Evolutionary conservation across 30 jellyfish, hydroid and myxozoan species (phyloP).

Genomic region (Catostylus mosaicus): DNA sequence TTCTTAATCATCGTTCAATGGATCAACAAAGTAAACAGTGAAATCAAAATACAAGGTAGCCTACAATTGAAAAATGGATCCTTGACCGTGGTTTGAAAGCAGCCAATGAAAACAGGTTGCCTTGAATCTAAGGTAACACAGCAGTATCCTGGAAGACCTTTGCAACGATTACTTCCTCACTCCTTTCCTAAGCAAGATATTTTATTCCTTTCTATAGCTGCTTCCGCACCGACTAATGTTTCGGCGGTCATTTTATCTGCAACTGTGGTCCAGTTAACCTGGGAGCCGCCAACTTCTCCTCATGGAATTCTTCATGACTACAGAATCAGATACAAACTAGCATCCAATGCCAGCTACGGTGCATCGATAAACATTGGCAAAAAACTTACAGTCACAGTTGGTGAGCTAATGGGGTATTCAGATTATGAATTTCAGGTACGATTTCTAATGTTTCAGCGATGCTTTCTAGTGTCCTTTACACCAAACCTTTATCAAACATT

Average conservation of each 20-base stretch:
- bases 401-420: not conserved
- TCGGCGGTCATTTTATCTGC: slow-evolving; percentile 22
- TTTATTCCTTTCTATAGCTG: slow-evolving; percentile 5
- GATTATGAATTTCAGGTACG: slow-evolving; percentile 37
- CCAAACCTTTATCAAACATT: no score
- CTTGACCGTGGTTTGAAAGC: not conserved
- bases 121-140: not conserved
- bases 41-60: not conserved
- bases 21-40: no score
- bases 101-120: not conserved
- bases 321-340: slow-evolving; percentile 16
- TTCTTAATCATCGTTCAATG: no score
- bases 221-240: slow-evolving; percentile 41
- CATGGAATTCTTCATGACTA: slow-evolving; percentile 70
- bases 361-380: slow-evolving; percentile 7
- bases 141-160: not conserved
- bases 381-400: not conserved
- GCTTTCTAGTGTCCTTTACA: no score
- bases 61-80: not conserved
- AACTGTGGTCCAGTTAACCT: slow-evolving; percentile 12
- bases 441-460: no score
- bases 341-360: not conserved
- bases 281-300: slow-evolving; percentile 55
- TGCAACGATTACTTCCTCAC: not conserved
- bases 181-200: not conserved